phyloP scores from a whole-genome alignment of 2,113 vertebrate species.

The Oxyruncus cristatus region DNA sequence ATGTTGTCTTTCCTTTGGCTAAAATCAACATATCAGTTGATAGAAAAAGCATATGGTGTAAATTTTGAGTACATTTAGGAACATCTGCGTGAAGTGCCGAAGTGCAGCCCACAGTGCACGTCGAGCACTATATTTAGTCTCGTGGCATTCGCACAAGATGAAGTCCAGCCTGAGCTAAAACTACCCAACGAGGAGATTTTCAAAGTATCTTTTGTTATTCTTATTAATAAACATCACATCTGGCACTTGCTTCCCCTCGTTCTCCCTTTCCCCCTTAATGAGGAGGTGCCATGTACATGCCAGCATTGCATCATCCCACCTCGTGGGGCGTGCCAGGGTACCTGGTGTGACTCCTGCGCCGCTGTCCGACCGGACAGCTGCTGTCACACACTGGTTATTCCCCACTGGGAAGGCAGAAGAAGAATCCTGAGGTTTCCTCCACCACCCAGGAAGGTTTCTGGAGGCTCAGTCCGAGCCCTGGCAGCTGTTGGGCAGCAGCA shows the following conservation, averaged over 20 bases:
- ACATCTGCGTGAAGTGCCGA: not conserved
- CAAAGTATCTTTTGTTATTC: conserved; percentile 27
- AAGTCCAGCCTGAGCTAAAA: conserved; percentile 42
- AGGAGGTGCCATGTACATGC: not conserved
- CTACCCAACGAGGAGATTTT: conserved; percentile 33
- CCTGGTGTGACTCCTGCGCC: not conserved
- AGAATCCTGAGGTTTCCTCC: not conserved
- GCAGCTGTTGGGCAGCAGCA: not conserved
- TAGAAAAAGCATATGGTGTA: not conserved
- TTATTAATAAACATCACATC: conserved; percentile 21
- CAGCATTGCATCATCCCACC: accelerated
- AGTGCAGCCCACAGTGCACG: not conserved
- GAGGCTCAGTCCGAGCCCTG: not conserved
- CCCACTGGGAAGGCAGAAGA: not conserved
- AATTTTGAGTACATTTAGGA: not conserved
- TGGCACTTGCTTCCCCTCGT: not conserved
- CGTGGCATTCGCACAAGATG: not conserved
- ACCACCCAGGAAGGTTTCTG: not conserved
- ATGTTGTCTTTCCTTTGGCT: not conserved
- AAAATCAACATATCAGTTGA: not conserved
- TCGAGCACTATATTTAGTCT: conserved; percentile 16
- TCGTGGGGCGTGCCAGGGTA: accelerated
- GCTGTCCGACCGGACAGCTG: not conserved
- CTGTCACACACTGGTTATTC: accelerated
- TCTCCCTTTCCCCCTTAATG: not conserved